Base-by-base conservation (phyloP, 2,113 vertebrate species). In the Oceanites oceanicus region DNA sequence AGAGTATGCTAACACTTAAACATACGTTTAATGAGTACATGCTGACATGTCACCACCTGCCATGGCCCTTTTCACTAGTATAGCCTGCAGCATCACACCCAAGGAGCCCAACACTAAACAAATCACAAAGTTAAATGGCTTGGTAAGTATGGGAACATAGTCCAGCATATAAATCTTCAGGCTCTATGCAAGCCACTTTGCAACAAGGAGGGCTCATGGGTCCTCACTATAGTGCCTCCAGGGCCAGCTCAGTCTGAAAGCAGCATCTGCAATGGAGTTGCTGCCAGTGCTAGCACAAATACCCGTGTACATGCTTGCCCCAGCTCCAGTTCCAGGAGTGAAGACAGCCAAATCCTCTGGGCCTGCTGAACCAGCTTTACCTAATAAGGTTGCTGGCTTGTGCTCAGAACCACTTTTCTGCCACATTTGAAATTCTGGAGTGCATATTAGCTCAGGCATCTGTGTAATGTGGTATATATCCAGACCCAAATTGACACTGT, bases 291-390 rank as follows among this genome's bases (percentile, higher is more conserved):
- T n/a, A 49, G 27, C 25, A 62, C 38, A 80, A 81, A 9, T 34
- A 50, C 3, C 55, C 9, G 6, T 27, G 22, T 14, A 42, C 15
- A 9, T 16, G 68, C 30, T 73, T 71, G 47, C 47, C 81, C 27
- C 53, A 72, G 53, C 53, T 82, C 40, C 63, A 66, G 40, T 18
- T 93, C 27, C 83, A 71, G 38, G 58, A 88, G 10, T 15, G 14
- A 86, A 86, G 55, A 55, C 18, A 45, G n/a, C 13, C 45, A 88
- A 83, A 80, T 59, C 45, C 55, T 58, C 29, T 55, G n/a, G n/a
- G 42, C 63, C 55, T 92, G 92, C n/a, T 91, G 55, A 95, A 96
- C 72, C 65, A 81, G 55, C 50, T 91, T 77, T 22, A 89, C 7
- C 9, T 62, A 77, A 55, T 14, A 49, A 1, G 0, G 26, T 44